Conservation (phyloP, 2,113 vertebrate species). For the Puma concolor region DNA sequence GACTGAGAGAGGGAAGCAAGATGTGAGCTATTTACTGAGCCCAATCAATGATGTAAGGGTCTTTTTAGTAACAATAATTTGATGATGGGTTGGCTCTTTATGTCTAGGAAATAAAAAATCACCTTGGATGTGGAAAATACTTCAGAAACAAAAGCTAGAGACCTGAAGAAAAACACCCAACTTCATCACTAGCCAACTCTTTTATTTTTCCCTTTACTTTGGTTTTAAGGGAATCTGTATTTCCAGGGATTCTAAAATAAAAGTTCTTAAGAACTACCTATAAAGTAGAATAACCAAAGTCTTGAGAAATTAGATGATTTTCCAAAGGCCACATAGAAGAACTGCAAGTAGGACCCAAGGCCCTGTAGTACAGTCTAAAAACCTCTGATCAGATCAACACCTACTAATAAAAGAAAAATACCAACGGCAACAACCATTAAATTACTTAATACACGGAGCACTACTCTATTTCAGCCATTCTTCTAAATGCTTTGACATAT, state of each 20-base stretch:
- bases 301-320: not conserved
- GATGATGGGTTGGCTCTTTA: not conserved
- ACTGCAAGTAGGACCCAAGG: fast-evolving
- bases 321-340: not conserved
- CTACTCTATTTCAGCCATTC: not conserved
- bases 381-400: not conserved
- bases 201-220: not conserved
- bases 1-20: not conserved
- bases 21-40: not conserved
- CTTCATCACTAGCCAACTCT: not conserved
- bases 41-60: not conserved
- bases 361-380: not conserved
- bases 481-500: not conserved
- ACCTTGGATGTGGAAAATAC: not conserved
- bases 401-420: not conserved
- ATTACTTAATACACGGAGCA: not conserved
- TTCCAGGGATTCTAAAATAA: not conserved
- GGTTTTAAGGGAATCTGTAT: not conserved
- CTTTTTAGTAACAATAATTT: not conserved
- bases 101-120: not conserved
- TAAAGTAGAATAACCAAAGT: not conserved
- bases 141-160: constrained; percentile 6
- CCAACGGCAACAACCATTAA: not conserved
- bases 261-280: not conserved
- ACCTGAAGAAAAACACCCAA: not conserved